Base-by-base conservation (phyloP, 2,888 invertebrate genomes). In the Lochmaea crataegi region DNA sequence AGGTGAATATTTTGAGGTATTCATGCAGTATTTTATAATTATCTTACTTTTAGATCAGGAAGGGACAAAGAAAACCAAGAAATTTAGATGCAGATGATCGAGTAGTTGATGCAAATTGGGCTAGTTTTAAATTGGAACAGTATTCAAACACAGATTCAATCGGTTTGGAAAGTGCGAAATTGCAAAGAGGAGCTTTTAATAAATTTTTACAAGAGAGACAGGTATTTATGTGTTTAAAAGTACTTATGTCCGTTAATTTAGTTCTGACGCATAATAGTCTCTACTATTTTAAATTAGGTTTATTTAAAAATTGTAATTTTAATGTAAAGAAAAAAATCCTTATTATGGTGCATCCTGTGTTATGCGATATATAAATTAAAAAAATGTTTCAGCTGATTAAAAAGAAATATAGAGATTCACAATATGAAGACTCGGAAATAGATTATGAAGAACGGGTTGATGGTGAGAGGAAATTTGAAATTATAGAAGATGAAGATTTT, bases 161-260 rank as follows among this genome's bases (percentile, higher is more conserved):
- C 9, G 66, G 77, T 53, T 84, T 81, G 78, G 71, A 77, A 14
- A 83, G 79, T 48, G 68, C 71, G 0, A 86, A 85, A 65, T 78
- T 85, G 65, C 89, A 90, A 80, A 86, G 86, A 71, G 85, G 88
- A 72, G 88, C 90, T 14, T 87, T 92, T 74, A 86, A 88, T 0
- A 87, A 90, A 26, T 92, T 91, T 82, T 84, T 92, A 74, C 79
- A 85, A 56, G 87, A 90, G 76, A 87, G 90, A 86, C 87, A 88
- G 87, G 88, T 89, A 78, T 38, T 1, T 38, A 38, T 38, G 32
- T 68, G n/a, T 57, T 12, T 57, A 4, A 18, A 56, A 26, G 26
- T 26, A 3, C 5, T 32, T 5, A 32, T 5, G 32, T 32, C 4
- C 26, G 2, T 26, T 26, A 38, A 38, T 38, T 38, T 38, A 38